A percentile compares a stretch with the other conserved stretches of the same genome.
These are phyloP conservation scores for Chrysogorgia sp. DNA, from an alignment of 92 coral and sea anemone genomes.

Conservation along the genomic window DNA sequence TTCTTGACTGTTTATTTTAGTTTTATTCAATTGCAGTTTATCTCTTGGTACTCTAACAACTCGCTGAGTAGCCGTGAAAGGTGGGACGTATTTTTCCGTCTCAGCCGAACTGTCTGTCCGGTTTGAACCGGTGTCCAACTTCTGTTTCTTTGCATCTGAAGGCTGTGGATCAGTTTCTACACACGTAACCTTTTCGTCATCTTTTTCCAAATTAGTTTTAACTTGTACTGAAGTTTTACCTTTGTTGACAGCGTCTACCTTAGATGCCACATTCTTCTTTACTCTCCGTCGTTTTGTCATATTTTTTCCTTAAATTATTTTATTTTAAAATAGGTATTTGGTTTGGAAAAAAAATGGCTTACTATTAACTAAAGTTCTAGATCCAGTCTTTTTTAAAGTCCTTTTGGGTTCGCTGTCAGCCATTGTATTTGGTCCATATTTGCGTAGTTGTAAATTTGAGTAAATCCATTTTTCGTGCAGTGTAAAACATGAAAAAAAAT, in stretches of 20 bases:
- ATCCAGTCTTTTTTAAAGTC: too few relatives aligned
- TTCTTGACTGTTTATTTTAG: not conserved
- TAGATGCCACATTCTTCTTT: not conserved
- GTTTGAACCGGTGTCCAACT: constrained; percentile 2
- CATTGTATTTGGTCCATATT: too few relatives aligned
- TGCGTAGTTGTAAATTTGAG: too few relatives aligned
- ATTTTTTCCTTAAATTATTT: not conserved
- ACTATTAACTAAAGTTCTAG: too few relatives aligned
- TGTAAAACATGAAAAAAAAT: too few relatives aligned
- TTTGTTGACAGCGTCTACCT: constrained; percentile 1
- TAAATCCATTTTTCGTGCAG: too few relatives aligned
- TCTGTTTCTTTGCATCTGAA: constrained; percentile 21
- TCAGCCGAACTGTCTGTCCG: not conserved
- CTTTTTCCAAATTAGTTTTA: not conserved
- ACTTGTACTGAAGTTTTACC: not conserved
- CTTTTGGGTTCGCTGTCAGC: too few relatives aligned
- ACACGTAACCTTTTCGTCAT: not conserved
- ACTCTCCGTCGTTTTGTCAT: constrained; percentile 13
- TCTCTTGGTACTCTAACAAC: not conserved
- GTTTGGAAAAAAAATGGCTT: too few relatives aligned
- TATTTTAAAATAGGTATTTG: not conserved
- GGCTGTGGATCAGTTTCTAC: not conserved
- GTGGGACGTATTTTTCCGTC: constrained; percentile 24
- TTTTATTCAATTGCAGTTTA: not conserved
- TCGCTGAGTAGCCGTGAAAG: constrained; percentile 32